Evolutionary conservation across 2,888 invertebrate genomes (phyloP).

Genomic region (Gisinianus flammeolus): DNA sequence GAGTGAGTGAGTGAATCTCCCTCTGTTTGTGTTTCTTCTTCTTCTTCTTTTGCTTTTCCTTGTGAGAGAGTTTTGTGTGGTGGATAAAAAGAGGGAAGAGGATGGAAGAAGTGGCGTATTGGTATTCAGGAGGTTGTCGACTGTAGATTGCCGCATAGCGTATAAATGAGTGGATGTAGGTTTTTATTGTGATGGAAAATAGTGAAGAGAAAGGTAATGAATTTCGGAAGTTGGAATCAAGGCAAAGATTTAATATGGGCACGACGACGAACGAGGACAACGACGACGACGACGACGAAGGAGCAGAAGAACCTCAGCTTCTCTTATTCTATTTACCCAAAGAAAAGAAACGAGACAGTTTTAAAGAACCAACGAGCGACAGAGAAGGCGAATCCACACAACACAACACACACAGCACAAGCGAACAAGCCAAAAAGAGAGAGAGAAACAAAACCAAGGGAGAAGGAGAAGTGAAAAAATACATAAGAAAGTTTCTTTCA

Average conservation of each 20-base stretch:
- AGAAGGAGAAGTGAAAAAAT: conserved; percentile 21
- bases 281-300: not conserved
- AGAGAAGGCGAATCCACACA: too few species aligned
- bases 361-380: conserved; percentile 1
- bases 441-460: not conserved
- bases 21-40: not conserved
- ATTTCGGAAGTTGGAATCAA: conserved; percentile 39
- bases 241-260: conserved; percentile 23
- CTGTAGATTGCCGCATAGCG: conserved; percentile 17
- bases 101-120: conserved; percentile 10
- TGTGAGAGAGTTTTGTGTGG: not conserved
- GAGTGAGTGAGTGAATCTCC: too few species aligned
- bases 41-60: not conserved
- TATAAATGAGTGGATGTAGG: conserved; percentile 22
- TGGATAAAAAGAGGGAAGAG: not conserved
- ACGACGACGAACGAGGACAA: too few species aligned
- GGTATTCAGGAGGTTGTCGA: conserved; percentile 25
- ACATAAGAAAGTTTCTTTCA: conserved; percentile 21
- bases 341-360: conserved; percentile 26
- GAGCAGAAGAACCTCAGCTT: not conserved
- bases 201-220: conserved; percentile 32
- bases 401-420: too few species aligned
- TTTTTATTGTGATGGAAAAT: conserved; percentile 40
- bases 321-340: conserved; percentile 23
- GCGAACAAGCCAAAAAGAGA: not conserved